Base-by-base conservation (phyloP, 2,888 invertebrate species). In the Schrankia costaestrigalis region DNA sequence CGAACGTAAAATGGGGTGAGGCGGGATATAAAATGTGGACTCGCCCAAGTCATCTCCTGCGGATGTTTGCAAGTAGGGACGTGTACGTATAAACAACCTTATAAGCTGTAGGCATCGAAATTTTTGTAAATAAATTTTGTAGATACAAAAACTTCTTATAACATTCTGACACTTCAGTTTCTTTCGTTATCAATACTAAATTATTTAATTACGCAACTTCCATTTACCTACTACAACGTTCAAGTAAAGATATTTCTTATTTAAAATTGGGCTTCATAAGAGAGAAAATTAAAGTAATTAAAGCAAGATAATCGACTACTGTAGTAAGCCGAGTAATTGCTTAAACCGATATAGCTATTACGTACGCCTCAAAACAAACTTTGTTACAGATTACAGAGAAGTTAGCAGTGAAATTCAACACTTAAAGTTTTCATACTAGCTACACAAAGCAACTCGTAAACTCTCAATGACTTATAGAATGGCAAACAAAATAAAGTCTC, bases 11-110 rank as follows among this genome's bases (percentile, higher is more conserved):
- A 56, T 55, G 56, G 63, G 60, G 43, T 56, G 66, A 67, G 67
- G 60, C 8, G 65, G 66, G 65, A 63, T 63, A 71, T 78, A 77
- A 79, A 78, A 78, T 63, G 63, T 62, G 62, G 64, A 67, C 65
- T 67, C 65, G 58, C 67, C 74, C 60, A 69, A 71, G 67, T 72
- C 75, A 75, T 78, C 74, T 77, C 72, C 70, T 72, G 61, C 66
- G 74, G 73, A 76, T 74, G 73, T 71, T 70, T 67, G 63, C 13
- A 56, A 57, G 60, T 49, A 52, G 42, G 42, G 52, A 41, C 41
- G 41, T 61, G 49, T 50, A 58, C 57, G 35, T 41, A 53, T 65
- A 59, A 55, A 56, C 55, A 56, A 54, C 45, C 47, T 35, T 49
- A 48, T 47, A 46, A 34, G 29, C 36, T 32, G 32, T 36, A 28